Evolutionary conservation across 2,797 vertebrate species (phyloP).

Genomic region (Sebastes glaucus): DNA sequence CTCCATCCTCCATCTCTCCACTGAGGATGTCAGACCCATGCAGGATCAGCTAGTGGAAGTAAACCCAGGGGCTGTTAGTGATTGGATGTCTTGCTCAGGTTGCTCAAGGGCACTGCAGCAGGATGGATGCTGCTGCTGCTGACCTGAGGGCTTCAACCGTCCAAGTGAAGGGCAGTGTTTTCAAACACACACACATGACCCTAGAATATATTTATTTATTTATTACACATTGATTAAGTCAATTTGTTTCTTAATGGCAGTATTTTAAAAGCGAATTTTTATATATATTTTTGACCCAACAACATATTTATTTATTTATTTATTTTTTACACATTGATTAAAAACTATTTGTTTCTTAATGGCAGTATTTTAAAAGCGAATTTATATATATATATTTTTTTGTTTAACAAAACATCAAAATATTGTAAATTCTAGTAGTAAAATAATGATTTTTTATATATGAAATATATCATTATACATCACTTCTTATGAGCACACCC

Average conservation of each 20-base stretch:
- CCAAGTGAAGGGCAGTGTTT: background rate
- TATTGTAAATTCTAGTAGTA: background rate
- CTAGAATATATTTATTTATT: background rate
- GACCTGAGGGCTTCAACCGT: background rate
- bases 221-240: background rate
- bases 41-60: constrained; percentile 1
- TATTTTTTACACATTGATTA: no score
- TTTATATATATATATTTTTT: background rate
- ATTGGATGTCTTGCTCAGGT: constrained; percentile 21
- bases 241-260: background rate
- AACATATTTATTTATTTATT: no score
- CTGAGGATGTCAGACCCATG: constrained; percentile 19
- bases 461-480: background rate
- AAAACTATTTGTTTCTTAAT: no score
- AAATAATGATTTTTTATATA: background rate
- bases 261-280: background rate
- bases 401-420: background rate
- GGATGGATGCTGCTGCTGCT: background rate
- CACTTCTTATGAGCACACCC: background rate
- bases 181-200: background rate
- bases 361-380: no score
- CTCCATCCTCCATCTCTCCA: constrained; percentile 2
- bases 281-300: no score
- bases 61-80: constrained; percentile 1
- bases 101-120: constrained; percentile 53